Conservation (phyloP, 1,140 invertebrate genomes). For the Drosophila elegans region DNA sequence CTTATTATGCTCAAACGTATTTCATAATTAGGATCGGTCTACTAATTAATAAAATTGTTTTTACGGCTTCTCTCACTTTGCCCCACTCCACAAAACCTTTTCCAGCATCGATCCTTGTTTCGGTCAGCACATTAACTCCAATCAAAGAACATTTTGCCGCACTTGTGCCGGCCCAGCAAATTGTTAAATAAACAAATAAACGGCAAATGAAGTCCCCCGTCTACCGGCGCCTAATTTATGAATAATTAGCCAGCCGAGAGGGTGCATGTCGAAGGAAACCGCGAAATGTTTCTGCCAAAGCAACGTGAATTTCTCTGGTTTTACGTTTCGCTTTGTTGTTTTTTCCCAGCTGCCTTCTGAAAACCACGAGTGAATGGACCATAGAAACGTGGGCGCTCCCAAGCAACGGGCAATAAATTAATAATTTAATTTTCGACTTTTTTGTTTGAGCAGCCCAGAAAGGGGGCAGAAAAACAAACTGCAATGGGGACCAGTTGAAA, state of each 20-base stretch:
- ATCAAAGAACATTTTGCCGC: conserved; percentile 79
- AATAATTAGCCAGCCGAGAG: conserved; percentile 76
- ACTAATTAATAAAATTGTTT: neutral
- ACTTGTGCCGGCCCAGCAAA: conserved; percentile 66
- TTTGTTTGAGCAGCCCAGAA: conserved; percentile 52
- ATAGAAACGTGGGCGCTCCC: conserved; percentile 25
- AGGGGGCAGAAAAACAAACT: conserved; percentile 38
- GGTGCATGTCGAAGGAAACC: conserved; percentile 55
- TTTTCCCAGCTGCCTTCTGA: conserved; percentile 17
- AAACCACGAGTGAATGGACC: conserved; percentile 45
- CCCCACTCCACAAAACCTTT: conserved; percentile 1
- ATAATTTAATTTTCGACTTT: conserved; percentile 84
- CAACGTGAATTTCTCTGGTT: conserved; percentile 36
- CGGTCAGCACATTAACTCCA: conserved; percentile 70
- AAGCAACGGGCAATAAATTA: conserved; percentile 76
- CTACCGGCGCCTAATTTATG: conserved; percentile 76
- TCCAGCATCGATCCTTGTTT: conserved; percentile 15
- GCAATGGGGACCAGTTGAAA: conserved; percentile 50
- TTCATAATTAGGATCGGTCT: neutral
- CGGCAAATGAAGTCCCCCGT: conserved; percentile 40
- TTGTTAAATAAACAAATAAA: conserved; percentile 79
- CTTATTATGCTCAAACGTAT: too few species aligned
- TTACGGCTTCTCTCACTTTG: neutral
- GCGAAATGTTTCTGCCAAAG: conserved; percentile 62
- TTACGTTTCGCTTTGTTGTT: conserved; percentile 15